Evolutionary conservation across 2,113 vertebrate genomes (phyloP).

Genomic region (Porphyrio hochstetteri): DNA sequence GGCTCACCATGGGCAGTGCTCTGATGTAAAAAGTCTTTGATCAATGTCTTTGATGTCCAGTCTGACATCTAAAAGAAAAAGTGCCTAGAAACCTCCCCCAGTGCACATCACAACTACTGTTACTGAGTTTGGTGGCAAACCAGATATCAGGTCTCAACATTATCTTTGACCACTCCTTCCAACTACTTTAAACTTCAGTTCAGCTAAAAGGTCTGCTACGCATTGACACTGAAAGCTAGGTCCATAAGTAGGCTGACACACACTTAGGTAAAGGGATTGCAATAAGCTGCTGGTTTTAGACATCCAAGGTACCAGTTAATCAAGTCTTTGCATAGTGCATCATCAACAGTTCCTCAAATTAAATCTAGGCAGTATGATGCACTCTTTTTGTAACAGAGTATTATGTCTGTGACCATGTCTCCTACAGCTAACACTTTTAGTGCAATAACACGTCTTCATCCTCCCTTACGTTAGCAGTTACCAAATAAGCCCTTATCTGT

Average conservation of each 20-base stretch:
- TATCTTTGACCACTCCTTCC: neutral
- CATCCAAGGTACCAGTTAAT: neutral
- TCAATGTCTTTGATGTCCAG: neutral
- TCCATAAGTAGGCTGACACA: neutral
- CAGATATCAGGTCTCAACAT: neutral
- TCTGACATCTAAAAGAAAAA: neutral
- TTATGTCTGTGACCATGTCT: neutral
- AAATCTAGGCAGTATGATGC: neutral
- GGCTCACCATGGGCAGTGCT: accelerated
- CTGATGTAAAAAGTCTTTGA: neutral
- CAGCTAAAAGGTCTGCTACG: neutral
- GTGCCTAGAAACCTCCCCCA: neutral
- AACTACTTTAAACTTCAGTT: neutral
- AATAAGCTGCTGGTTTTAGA: neutral
- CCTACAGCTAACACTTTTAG: neutral
- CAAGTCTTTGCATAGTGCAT: neutral
- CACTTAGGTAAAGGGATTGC: neutral
- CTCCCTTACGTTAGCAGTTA: neutral
- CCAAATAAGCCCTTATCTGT: constrained; percentile 40
- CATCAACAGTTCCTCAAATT: neutral
- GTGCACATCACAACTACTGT: neutral
- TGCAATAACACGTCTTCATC: neutral
- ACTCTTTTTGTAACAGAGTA: neutral
- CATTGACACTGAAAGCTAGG: neutral
- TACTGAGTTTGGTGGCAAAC: neutral